Conservation (phyloP, 2,888 invertebrate genomes). For the Smittia sp. region DNA sequence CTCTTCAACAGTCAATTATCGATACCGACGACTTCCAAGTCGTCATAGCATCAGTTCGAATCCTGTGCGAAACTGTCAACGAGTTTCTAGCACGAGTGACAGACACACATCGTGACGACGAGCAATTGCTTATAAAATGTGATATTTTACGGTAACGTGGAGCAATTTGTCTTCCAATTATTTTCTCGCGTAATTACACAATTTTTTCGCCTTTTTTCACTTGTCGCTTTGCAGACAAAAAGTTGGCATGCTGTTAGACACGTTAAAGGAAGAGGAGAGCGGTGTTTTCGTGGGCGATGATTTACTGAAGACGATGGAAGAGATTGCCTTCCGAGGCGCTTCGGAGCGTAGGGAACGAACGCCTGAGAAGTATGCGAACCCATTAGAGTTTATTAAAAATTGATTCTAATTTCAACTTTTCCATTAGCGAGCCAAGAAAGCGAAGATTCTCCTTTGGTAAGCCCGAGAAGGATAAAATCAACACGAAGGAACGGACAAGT, state of each 20-base stretch:
- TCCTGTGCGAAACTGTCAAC: conserved; percentile 75
- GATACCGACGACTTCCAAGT: conserved; percentile 74
- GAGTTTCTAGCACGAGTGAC: conserved; percentile 66
- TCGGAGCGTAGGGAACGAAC: conserved; percentile 41
- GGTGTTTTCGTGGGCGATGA: conserved; percentile 52
- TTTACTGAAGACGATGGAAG: conserved; percentile 48
- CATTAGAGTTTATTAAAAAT: not conserved
- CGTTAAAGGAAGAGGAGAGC: conserved; percentile 66
- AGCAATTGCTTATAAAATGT: conserved; percentile 65
- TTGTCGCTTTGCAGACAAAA: conserved; percentile 57
- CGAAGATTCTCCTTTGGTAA: conserved; percentile 55
- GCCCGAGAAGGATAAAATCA: conserved; percentile 57
- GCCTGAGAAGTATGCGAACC: conserved; percentile 31
- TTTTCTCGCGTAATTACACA: conserved; percentile 1
- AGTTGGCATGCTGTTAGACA: conserved; percentile 68
- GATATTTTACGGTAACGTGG: conserved; percentile 57
- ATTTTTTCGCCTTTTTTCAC: not conserved
- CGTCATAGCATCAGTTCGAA: conserved; percentile 69
- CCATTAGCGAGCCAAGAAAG: conserved; percentile 28
- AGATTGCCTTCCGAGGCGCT: conserved; percentile 47
- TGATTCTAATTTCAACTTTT: not conserved
- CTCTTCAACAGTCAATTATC: conserved; percentile 66
- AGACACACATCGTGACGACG: conserved; percentile 61
- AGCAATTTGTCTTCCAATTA: not conserved
- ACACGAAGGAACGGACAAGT: conserved; percentile 53